Evolutionary conservation across 2,888 invertebrate species (phyloP), one percentile per base, ranked within the genome.

Genomic region (Mythimna vitellina): DNA sequence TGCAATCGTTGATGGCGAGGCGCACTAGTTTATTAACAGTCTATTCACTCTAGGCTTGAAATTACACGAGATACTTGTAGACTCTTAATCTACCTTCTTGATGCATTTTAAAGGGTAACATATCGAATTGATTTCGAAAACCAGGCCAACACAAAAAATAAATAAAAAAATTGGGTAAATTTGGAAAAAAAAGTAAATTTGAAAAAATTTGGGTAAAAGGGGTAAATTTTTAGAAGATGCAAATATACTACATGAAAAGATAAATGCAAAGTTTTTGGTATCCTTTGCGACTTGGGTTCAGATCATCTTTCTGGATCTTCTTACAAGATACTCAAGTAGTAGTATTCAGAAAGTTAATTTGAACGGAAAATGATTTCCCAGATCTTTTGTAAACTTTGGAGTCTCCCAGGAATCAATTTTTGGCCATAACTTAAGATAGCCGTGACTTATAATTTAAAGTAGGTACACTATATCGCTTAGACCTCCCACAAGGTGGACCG

Each of bases 391-490:
- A 25, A 20, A 3, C 3, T 7, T 38, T 4, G 46, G 46, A 20
- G 62, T 49, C 10, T 46, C 46, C 6, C 25, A 42, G 22, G 42
- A 25, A 5, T 46, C 6, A 22, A 42, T 2, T 42, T 6, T n/a
- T 22, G 58, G 22, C 1, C 38, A 6, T 60, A 5, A 22, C 22
- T 60, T 4, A 22, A 22, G 38, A 22, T 38, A 35, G 6, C 4
- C 0, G 14, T 17, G 5, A 12, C 12, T 38, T 7, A 38, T 5
- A 42, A 61, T 42, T 42, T 22, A 25, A 46, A 38, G 22, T 5
- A 60, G n/a, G 22, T 6, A 61, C 12, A 65, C 6, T 65, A 35
- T 20, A 68, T 29, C 35, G 58, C 70, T 60, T n/a, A n/a, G n/a
- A n/a, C n/a, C n/a, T n/a, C n/a, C n/a, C n/a, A n/a, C n/a, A n/a